Evolutionary conservation across 2,113 vertebrate genomes (phyloP), one percentile per base, ranked within the genome.

Genomic region (Myiagra hebetior): DNA sequence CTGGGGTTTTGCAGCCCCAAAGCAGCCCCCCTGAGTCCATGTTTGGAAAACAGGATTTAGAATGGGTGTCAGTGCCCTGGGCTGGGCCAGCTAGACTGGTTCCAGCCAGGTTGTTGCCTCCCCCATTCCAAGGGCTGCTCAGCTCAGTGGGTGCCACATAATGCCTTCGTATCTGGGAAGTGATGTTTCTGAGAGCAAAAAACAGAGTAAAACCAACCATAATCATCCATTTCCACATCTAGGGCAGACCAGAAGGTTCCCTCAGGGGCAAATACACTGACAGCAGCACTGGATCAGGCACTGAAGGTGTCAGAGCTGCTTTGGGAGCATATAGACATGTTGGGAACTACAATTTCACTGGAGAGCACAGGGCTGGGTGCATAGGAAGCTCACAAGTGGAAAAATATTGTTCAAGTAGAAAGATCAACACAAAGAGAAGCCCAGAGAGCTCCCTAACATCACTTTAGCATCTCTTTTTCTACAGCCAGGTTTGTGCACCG

Each of bases 11-110:
- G 31, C 27, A 77, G 15, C 10, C 24, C 37, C 5, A 2, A 63
- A 56, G 64, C 13, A 57, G 19, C 1, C 1, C 5, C 4, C 2
- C 10, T 2, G 4, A 46, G 23, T 20, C 33, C 28, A 15, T 18
- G 24, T 31, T 8, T 65, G 44, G 20, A 85, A 72, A 70, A 52
- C 10, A n/a, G 28, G 28, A 19, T 67, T 67, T 82, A 39, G 33
- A 59, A 46, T 7, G 21, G 24, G 2, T 44, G 10, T 44, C 7
- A 13, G 13, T 82, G 41, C 24, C 13, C 28, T 28, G 22, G 13
- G 21, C 42, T 56, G 5, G 20, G 52, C 53, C 41, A 52, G 15
- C 8, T 75, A 11, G 15, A 8, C 60, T 39, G 28, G 44, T 39
- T 62, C 44, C 19, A 47, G 56, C 7, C 50, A 68, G 55, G 26